Conservation (phyloP, 2,113 vertebrate genomes). For the Rhadina sibilatrix region DNA sequence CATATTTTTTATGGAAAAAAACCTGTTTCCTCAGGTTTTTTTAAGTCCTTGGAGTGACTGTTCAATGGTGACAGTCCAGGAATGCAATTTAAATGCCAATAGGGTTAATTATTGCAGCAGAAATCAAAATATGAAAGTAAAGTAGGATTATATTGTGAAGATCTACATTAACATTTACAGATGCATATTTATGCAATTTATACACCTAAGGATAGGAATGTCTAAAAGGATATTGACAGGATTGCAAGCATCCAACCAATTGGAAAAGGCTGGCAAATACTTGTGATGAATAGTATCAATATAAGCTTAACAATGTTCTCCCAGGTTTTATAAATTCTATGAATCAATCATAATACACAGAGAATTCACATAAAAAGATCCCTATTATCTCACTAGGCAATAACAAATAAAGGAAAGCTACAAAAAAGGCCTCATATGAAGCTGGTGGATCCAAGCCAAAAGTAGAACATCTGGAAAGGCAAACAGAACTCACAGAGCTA, state of each 20-base stretch:
- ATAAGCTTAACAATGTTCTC: neutral
- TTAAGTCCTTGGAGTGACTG: neutral
- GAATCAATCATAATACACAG: neutral
- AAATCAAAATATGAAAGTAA: constrained; percentile 21
- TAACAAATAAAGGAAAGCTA: neutral
- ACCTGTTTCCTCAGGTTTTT: neutral
- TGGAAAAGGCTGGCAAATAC: neutral
- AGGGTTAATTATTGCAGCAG: neutral
- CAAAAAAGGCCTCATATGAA: neutral
- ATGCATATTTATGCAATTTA: constrained; percentile 32
- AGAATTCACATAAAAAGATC: neutral
- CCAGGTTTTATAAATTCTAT: neutral
- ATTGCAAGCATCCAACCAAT: neutral
- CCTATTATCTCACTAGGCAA: neutral
- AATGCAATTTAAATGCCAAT: neutral
- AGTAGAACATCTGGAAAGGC: neutral
- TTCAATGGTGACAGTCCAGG: neutral
- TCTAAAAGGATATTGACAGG: neutral
- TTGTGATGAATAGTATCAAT: neutral
- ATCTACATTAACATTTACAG: neutral
- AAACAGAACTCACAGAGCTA: neutral
- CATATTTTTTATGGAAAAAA: no score
- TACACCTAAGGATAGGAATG: neutral
- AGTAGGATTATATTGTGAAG: neutral
- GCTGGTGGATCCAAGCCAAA: neutral